Evolutionary conservation across 2,888 invertebrate species (phyloP).

Genomic region (Aethes cnicana): DNA sequence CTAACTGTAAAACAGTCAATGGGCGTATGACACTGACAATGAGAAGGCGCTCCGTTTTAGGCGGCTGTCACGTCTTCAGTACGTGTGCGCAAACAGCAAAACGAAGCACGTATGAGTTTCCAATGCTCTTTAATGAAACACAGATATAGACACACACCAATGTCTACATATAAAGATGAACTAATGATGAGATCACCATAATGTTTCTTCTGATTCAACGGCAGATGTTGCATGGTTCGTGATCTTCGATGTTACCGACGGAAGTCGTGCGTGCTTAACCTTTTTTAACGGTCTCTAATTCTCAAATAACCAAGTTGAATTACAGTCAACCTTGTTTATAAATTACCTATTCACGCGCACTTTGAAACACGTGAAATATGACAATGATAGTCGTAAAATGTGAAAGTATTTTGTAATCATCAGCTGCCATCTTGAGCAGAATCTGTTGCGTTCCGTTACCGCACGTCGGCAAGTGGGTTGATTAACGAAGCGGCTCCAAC

Average conservation of each 20-base stretch:
- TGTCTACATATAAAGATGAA: constrained; percentile 4
- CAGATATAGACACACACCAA: constrained; percentile 9
- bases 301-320: neutral
- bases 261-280: constrained; percentile 13
- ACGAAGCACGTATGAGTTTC: constrained; percentile 61
- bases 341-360: too few species aligned
- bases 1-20: constrained; percentile 76
- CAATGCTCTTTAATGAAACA: constrained; percentile 52
- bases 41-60: constrained; percentile 64
- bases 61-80: constrained; percentile 61
- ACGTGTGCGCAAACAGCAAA: constrained; percentile 46
- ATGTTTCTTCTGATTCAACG: constrained; percentile 9
- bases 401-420: constrained; percentile 32
- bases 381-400: constrained; percentile 15
- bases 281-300: constrained; percentile 6
- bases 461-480: constrained; percentile 39
- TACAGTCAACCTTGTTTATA: neutral
- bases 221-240: constrained; percentile 16
- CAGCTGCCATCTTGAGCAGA: constrained; percentile 39
- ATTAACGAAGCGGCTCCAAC: constrained; percentile 46
- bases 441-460: constrained; percentile 60
- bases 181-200: constrained; percentile 15
- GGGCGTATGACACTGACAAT: constrained; percentile 74
- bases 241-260: constrained; percentile 12
- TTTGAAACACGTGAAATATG: neutral